phyloP scores from a whole-genome alignment of 2,888 invertebrate genomes.

The Hanleya hanleyi region DNA sequence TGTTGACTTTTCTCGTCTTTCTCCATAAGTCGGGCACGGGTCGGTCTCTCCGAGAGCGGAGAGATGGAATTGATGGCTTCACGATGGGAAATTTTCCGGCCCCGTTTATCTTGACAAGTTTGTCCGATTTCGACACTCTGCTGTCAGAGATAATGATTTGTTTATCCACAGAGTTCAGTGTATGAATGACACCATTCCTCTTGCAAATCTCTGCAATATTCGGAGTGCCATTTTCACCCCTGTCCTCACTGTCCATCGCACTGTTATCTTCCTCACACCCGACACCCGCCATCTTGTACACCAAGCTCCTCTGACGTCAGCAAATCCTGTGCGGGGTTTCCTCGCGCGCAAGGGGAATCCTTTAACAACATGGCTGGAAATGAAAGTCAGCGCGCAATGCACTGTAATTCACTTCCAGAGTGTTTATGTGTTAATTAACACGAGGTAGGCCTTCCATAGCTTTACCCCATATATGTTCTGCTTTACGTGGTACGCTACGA shows the following conservation, averaged over 20 bases:
- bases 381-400: no score
- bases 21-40: background rate
- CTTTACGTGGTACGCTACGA: no score
- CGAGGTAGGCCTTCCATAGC: no score
- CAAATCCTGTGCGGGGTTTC: constrained; percentile 46
- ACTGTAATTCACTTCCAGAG: no score
- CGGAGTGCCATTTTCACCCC: constrained; percentile 48
- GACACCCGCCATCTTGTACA: constrained; percentile 69
- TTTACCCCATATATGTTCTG: no score
- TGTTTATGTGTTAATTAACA: no score
- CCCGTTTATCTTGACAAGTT: constrained; percentile 9
- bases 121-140: background rate
- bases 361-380: constrained; percentile 2
- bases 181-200: constrained; percentile 62
- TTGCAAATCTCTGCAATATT: constrained; percentile 57
- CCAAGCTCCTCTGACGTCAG: constrained; percentile 59
- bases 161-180: background rate
- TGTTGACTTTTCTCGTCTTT: constrained; percentile 3
- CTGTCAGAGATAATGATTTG: background rate
- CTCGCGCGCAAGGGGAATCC: constrained; percentile 4
- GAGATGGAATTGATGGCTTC: background rate
- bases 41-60: background rate
- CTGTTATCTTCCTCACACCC: constrained; percentile 62
- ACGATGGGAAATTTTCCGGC: background rate
- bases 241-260: constrained; percentile 57